Base-by-base conservation (phyloP, 2,113 vertebrate genomes). In the Numenius arquata region DNA sequence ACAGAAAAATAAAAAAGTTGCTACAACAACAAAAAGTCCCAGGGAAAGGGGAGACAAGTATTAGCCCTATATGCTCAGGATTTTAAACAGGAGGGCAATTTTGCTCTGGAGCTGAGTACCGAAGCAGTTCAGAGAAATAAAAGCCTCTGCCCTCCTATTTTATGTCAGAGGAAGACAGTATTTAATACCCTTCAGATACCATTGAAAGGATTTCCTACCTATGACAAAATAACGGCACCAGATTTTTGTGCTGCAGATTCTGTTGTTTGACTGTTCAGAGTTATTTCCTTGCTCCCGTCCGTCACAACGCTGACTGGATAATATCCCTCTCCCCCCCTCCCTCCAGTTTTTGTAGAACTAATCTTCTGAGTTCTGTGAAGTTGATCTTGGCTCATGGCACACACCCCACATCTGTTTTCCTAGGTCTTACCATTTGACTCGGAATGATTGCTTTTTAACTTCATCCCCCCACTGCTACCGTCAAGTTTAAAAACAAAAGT, bases 381-480 rank as follows among this genome's bases (percentile, higher is more conserved):
- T 94, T 97, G 93, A 95, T 95, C 94, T 97, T 95, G 94, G 95
- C 96, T 93, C 76, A 84, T 48, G 83, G 75, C 88, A 87, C 78
- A 82, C 74, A 90, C 70, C 82, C 86, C 95, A 91, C 91, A 96
- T 97, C 94, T 97, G 95, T 95, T 97, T 97, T 96, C 90, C 81
- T 94, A 93, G 89, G 61, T 65, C 63, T 94, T 93, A 81, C 85
- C n/a, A 66, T 87, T 77, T 93, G 95, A 93, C 76, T 91, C 41
- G 13, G 93, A 89, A 82, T 83, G 75, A 93, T 45, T 72, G 30
- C 63, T 34, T 94, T 97, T 97, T 75, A 90, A 86, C 82, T 92
- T 94, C 74, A 29, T 78, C 56, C 65, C 88, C 73, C 52, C 67
- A 59, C 83, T 74, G 93, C 94, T 95, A 96, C 96, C 0, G 6